A percentile compares a stretch with the other conserved stretches of the same genome.
Evolutionary conservation across 2,113 vertebrate genomes (phyloP).

Genomic region (Ascaphus truei): DNA sequence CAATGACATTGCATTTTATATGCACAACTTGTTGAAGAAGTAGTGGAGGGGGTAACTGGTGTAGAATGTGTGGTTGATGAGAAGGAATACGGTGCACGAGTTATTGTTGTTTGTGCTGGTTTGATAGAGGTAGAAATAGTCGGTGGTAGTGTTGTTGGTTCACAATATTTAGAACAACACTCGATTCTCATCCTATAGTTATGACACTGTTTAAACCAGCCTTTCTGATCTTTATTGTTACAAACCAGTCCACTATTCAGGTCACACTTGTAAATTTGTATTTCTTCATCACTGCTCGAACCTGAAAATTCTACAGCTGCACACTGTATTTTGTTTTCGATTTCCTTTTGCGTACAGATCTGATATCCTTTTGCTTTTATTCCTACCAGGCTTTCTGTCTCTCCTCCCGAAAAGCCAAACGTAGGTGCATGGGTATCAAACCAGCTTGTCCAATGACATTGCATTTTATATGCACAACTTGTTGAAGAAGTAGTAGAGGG

Average conservation of each 20-base stretch:
- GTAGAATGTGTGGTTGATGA: neutral
- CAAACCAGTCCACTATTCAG: neutral
- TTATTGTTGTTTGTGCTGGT: neutral
- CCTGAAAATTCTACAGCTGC: neutral
- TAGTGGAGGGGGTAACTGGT: neutral
- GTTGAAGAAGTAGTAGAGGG: no score
- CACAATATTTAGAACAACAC: neutral
- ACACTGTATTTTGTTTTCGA: neutral
- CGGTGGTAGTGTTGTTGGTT: neutral
- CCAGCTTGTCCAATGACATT: neutral
- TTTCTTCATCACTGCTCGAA: neutral
- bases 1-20: no score
- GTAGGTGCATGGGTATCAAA: neutral
- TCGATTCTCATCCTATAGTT: neutral
- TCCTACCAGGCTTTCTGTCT: neutral
- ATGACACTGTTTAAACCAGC: neutral
- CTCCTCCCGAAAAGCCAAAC: neutral
- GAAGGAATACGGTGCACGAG: neutral
- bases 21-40: neutral
- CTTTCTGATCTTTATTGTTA: neutral
- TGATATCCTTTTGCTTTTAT: neutral
- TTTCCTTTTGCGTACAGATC: neutral
- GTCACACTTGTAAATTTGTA: neutral
- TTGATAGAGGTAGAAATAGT: no score
- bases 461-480: conserved; percentile 1